These are phyloP conservation scores for Heliopora coerulea DNA, from an alignment of 92 coral and sea anemone genomes.

Conservation along the genomic window DNA sequence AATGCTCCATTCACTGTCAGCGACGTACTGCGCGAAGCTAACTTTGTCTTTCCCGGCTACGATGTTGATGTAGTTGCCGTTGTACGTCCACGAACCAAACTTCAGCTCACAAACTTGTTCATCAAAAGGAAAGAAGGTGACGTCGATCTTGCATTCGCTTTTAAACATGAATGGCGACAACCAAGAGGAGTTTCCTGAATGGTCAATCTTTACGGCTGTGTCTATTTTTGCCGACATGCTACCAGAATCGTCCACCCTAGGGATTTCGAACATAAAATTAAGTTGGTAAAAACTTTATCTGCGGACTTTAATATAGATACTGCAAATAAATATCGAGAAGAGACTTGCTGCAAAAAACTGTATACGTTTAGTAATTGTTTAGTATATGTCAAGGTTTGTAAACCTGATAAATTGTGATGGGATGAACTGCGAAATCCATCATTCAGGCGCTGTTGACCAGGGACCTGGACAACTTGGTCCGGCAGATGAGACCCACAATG, in stretches of 20 bases:
- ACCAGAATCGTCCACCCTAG: slow-evolving; percentile 31
- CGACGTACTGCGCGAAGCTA: slow-evolving; percentile 41
- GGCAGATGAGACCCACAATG: no score
- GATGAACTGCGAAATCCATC: no score
- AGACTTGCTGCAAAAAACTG: no score
- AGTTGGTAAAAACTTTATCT: no score
- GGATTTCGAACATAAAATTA: background rate
- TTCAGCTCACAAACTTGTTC: slow-evolving; percentile 52
- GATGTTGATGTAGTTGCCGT: slow-evolving; percentile 48
- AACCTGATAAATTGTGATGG: no score
- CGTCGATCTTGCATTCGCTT: slow-evolving; percentile 62
- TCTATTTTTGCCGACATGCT: slow-evolving; percentile 39
- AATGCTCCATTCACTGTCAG: slow-evolving; percentile 54
- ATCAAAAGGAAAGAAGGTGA: slow-evolving; percentile 64
- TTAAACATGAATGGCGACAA: slow-evolving; percentile 52
- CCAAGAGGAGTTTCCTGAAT: slow-evolving; percentile 55
- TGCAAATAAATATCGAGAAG: no score
- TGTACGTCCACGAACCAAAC: slow-evolving; percentile 70
- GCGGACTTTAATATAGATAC: no score
- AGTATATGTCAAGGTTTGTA: no score
- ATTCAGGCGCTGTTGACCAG: no score
- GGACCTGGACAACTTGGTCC: no score
- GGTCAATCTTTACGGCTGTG: slow-evolving; percentile 36
- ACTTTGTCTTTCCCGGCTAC: slow-evolving; percentile 10
- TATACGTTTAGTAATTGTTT: no score